Base-by-base conservation (phyloP, 2,797 vertebrate genomes). In the Sebastolobus altivelis region DNA sequence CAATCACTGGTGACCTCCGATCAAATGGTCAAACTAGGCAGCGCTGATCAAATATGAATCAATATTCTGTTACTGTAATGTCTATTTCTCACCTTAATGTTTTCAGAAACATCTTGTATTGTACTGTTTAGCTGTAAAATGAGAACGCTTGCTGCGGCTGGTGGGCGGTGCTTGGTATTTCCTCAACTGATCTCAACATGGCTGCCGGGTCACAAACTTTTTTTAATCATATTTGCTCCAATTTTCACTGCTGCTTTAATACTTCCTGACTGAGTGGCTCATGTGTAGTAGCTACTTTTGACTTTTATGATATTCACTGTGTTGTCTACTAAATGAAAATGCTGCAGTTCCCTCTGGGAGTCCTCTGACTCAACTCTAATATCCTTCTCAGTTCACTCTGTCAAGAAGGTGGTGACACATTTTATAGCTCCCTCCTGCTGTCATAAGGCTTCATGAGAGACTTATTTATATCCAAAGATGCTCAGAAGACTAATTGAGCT, bases 301-400 rank as follows among this genome's bases (percentile, higher is more conserved):
- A 52, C 18, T 49, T 33, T 31, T 8, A 52, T 49, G 4, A 33
- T 60, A 43, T 54, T 66, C 61, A 46, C 65, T 58, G 49, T 52
- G 63, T 27, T 54, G 40, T 60, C 38, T 61, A 33, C n/a, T 25
- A 60, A 54, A 66, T 52, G 22, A 6, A 69, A 40, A 69, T 4
- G 4, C 37, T 35, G 66, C 61, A 66, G 27, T 25, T 79, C 72
- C 71, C 65, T 66, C 59, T 9, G 59, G 75, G 22, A 65, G 63
- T 69, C 65, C 6, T 46, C 43, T n/a, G 25, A 72, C 43, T 66
- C 43, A 46, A 5, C 38, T 60, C 49, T 70, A 60, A 79, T 65
- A 75, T 70, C n/a, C 12, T 12, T 65, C 31, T 74, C 59, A 27
- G 1, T 16, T 56, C 13, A 43, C 20, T 46, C 55, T 55, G 37